Evolutionary conservation across 2,113 vertebrate species (phyloP).

Genomic region (Dipodomys spectabilis): DNA sequence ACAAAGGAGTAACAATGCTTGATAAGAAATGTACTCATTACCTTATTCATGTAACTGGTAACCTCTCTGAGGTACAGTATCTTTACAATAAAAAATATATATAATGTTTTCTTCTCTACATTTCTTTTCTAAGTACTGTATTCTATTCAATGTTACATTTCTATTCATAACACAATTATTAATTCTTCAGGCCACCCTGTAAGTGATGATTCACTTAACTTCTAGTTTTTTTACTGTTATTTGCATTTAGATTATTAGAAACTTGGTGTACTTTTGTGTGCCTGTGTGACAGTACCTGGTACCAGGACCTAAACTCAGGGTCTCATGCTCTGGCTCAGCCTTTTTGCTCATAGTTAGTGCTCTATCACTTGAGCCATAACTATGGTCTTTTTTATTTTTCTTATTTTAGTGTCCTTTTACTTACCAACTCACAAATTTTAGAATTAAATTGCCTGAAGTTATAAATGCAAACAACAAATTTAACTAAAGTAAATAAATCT

Average conservation of each 20-base stretch:
- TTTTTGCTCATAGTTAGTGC: too few relatives aligned
- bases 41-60: too few relatives aligned
- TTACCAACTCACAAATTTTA: constrained; percentile 34
- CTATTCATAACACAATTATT: constrained; percentile 24
- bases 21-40: too few relatives aligned
- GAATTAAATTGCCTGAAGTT: constrained; percentile 58
- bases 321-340: too few relatives aligned
- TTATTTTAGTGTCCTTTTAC: constrained; percentile 20
- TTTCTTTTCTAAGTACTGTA: constrained; percentile 46
- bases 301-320: too few relatives aligned
- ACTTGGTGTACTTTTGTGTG: neutral
- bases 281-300: too few relatives aligned
- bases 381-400: neutral
- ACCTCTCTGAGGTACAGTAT: too few relatives aligned
- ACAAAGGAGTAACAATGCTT: too few relatives aligned
- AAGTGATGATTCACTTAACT: neutral
- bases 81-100: too few relatives aligned
- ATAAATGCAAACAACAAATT: constrained; percentile 62
- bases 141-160: neutral
- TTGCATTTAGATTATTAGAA: neutral
- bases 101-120: constrained; percentile 7
- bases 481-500: constrained; percentile 57
- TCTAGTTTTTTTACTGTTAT: constrained; percentile 40
- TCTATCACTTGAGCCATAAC: too few relatives aligned
- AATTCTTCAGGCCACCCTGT: constrained; percentile 29